Evolutionary conservation across 2,888 invertebrate species (phyloP).

Genomic region (Eueremaeus valkanovi): DNA sequence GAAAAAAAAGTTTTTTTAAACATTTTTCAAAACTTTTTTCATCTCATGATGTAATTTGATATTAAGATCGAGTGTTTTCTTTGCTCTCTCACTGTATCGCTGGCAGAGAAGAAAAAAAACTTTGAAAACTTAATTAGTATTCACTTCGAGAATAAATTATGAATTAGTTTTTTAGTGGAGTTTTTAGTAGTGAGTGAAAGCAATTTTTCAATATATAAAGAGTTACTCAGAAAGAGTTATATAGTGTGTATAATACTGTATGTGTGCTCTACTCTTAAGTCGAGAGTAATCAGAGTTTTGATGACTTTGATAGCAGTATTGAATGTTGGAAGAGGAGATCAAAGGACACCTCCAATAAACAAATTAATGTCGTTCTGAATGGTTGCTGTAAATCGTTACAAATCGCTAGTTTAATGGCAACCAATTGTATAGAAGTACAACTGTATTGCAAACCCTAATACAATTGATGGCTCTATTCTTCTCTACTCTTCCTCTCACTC

Average conservation of each 20-base stretch:
- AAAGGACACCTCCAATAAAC: slow-evolving; percentile 26
- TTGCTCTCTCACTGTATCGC: background rate
- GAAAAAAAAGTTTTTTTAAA: slow-evolving; percentile 15
- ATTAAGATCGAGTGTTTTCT: slow-evolving; percentile 30
- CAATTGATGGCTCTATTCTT: slow-evolving; percentile 21
- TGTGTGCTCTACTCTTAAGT: background rate
- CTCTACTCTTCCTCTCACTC: too few relatives aligned
- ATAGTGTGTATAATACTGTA: background rate
- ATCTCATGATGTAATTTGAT: slow-evolving; percentile 31
- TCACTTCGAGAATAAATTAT: slow-evolving; percentile 31
- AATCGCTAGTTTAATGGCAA: slow-evolving; percentile 8
- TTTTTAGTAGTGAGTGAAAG: slow-evolving; percentile 13
- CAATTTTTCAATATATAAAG: slow-evolving; percentile 21
- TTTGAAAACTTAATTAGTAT: slow-evolving; percentile 36
- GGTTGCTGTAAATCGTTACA: slow-evolving; percentile 24
- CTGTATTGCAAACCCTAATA: background rate
- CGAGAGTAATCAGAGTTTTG: slow-evolving; percentile 17
- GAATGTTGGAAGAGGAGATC: background rate
- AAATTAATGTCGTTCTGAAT: slow-evolving; percentile 23
- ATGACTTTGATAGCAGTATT: slow-evolving; percentile 16
- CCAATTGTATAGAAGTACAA: slow-evolving; percentile 7
- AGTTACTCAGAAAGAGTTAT: background rate
- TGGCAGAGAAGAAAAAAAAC: background rate
- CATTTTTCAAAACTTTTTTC: slow-evolving; percentile 30
- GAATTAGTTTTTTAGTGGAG: slow-evolving; percentile 27